A percentile compares a stretch with the other conserved stretches of the same genome.
Conservation (phyloP, 2,113 vertebrate genomes). For the Pithys albifrons region DNA sequence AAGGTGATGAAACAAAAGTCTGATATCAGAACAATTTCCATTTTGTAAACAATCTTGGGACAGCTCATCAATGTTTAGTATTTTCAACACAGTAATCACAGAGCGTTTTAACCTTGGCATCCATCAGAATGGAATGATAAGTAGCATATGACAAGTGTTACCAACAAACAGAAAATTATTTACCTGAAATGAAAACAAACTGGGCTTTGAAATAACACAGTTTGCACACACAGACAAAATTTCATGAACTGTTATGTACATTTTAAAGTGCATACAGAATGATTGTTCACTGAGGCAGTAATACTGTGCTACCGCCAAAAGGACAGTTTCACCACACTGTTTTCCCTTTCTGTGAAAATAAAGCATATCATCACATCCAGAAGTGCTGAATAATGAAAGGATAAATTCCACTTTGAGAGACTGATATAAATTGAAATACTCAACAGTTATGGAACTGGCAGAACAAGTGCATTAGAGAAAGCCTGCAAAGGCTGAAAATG, state of each 20-base stretch:
- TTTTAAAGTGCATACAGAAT: neutral
- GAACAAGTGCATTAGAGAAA: neutral
- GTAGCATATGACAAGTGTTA: neutral
- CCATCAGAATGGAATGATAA: rapidly evolving
- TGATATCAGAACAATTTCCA: neutral
- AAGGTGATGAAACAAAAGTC: neutral
- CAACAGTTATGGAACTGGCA: neutral
- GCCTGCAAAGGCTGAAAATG: neutral
- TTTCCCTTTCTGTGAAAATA: neutral
- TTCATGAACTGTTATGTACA: neutral
- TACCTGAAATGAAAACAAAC: neutral
- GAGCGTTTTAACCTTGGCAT: neutral
- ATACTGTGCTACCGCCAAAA: neutral
- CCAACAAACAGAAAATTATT: neutral
- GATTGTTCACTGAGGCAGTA: neutral
- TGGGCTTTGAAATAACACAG: neutral
- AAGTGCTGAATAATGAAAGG: neutral
- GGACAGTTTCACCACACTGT: neutral
- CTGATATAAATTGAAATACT: conserved; percentile 4
- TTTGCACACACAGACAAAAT: neutral
- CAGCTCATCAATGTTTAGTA: neutral
- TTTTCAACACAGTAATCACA: neutral
- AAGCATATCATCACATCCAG: neutral
- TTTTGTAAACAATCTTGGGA: neutral
- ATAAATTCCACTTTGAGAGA: neutral